Base-by-base conservation (phyloP, 2,113 vertebrate species). In the Callipepla californica region DNA sequence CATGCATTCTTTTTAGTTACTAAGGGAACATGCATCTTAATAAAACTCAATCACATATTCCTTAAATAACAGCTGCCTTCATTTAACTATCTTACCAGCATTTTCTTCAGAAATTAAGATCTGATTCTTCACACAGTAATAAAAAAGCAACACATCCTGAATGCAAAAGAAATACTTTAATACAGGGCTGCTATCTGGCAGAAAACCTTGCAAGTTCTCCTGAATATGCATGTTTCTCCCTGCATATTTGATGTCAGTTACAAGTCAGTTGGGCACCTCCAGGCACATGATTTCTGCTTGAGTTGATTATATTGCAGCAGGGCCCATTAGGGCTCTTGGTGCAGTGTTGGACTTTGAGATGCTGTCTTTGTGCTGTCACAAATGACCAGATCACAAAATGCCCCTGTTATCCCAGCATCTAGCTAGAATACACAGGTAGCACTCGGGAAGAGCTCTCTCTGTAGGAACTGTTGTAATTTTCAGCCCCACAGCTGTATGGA, bases 21-120 rank as follows among this genome's bases (percentile, higher is more conserved):
- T 96, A 96, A 95, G 94, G 94, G 96, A 96, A 96, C 95, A 15
- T 81, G 94, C 89, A 95, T 92, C 95, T 95, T 96, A 93, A 95
- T 93, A 83, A 94, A 96, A 93, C 84, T 83, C 87, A 32, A 59
- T 78, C 91, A 68, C 12, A 76, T 3, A 72, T 23, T 78, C 93
- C 92, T 65, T 47, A 93, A 93, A 93, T 95, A 94, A 85, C 94
- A 93, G 44, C 94, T 88, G 92, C 85, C 87, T 90, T 76, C 83
- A 6, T 12, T n/a, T 58, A 73, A 89, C 67, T 72, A 47, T 34
- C 63, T 47, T 55, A 36, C 30, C 79, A 1, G n/a, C 1, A 6
- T 51, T 48, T 36, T 11, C 9, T 50, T 1, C 1, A 55, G 63
- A 74, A 62, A 83, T 57, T 8, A 57, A 47, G 82, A 67, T 8